phyloP scores from a whole-genome alignment of 2,113 vertebrate genomes.

The Elachura formosa region DNA sequence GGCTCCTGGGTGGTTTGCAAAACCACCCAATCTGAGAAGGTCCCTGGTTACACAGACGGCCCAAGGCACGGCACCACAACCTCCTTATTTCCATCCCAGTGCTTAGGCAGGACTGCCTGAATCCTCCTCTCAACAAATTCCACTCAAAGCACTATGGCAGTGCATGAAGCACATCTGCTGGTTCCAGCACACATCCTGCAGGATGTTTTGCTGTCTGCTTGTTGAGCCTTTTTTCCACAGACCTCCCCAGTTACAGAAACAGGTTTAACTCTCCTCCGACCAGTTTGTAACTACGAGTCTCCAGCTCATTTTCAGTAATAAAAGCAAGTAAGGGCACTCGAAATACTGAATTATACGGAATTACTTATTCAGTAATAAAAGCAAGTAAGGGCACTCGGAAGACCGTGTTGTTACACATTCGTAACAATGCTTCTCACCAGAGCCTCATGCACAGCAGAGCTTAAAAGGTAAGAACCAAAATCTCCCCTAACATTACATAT shows the following conservation, averaged over 20 bases:
- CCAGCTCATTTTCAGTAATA: neutral
- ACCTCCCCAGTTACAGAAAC: fast-evolving
- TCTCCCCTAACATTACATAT: neutral
- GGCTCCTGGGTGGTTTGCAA: neutral
- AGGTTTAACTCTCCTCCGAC: neutral
- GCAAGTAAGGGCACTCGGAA: neutral
- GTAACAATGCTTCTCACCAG: neutral
- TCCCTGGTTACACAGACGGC: neutral
- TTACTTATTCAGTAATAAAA: neutral
- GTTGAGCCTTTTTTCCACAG: neutral
- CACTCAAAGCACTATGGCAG: neutral
- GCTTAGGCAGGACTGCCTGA: neutral
- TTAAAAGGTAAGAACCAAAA: neutral
- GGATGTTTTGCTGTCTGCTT: neutral
- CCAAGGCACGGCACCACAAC: fast-evolving
- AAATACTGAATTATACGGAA: too few relatives aligned
- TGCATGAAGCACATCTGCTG: fast-evolving
- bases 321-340: neutral
- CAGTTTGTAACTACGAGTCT: neutral
- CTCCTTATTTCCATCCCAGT: fast-evolving
- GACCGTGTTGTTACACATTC: neutral
- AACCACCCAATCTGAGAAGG: neutral
- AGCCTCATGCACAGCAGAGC: neutral
- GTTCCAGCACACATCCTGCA: neutral
- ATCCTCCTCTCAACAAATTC: neutral